phyloP scores from a whole-genome alignment of 2,888 invertebrate species.

The Lasioglossum malachurum region DNA sequence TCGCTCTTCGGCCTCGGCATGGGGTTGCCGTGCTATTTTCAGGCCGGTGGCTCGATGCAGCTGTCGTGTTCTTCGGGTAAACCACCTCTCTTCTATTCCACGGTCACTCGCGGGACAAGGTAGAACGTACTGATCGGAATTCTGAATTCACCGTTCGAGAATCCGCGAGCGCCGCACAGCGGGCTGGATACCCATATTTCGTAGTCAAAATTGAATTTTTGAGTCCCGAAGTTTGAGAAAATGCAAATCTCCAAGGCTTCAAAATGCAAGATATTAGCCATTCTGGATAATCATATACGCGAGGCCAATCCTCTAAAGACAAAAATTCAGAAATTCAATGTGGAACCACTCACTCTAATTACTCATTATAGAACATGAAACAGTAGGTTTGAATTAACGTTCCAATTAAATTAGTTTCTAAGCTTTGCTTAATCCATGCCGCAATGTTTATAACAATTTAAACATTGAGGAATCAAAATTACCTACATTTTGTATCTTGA shows the following conservation, averaged over 20 bases:
- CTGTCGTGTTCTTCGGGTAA: slow-evolving; percentile 80
- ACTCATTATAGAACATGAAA: too few relatives aligned
- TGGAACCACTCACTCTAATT: too few relatives aligned
- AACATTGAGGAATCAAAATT: too few relatives aligned
- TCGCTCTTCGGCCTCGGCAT: slow-evolving; percentile 76
- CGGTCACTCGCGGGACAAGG: slow-evolving; percentile 76
- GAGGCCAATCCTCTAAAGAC: too few relatives aligned
- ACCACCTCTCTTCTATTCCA: slow-evolving; percentile 81
- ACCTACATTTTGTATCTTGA: too few relatives aligned
- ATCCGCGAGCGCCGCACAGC: slow-evolving; percentile 24
- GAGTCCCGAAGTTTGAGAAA: not conserved
- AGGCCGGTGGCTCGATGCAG: slow-evolving; percentile 77
- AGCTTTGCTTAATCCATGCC: too few relatives aligned
- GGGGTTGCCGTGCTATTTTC: slow-evolving; percentile 80
- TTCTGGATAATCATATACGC: too few relatives aligned
- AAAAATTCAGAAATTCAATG: too few relatives aligned
- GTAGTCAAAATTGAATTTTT: not conserved
- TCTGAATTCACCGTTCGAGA: slow-evolving; percentile 49
- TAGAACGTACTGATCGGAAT: slow-evolving; percentile 62
- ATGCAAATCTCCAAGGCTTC: not conserved
- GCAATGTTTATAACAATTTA: too few relatives aligned
- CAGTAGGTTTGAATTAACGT: too few relatives aligned
- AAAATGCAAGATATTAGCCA: too few relatives aligned
- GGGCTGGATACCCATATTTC: not conserved
- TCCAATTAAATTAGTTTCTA: too few relatives aligned